These are phyloP conservation scores for Drosophila monieri DNA, from an alignment of 2,888 invertebrate genomes.

Conservation along the genomic window DNA sequence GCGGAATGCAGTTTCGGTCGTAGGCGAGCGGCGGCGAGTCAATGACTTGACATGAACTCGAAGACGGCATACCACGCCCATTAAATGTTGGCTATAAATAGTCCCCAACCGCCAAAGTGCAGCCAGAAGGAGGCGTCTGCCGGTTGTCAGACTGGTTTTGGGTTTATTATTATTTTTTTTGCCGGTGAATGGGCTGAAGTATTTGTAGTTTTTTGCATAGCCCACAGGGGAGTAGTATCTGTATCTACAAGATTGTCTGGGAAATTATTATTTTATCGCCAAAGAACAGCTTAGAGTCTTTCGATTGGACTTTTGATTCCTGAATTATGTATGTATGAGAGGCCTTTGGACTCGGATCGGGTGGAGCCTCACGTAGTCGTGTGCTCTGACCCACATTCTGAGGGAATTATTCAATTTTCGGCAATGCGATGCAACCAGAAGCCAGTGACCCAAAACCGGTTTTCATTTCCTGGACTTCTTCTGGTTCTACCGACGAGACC, in stretches of 20 bases:
- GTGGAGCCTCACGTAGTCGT: constrained; percentile 44
- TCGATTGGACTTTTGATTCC: constrained; percentile 17
- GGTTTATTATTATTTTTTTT: constrained; percentile 21
- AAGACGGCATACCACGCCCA: constrained; percentile 55
- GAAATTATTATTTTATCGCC: background rate
- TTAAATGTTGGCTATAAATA: constrained; percentile 64
- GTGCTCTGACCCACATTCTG: constrained; percentile 58
- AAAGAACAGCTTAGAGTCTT: background rate
- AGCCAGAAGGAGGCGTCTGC: constrained; percentile 2
- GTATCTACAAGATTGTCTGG: constrained; percentile 1
- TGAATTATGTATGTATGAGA: constrained; percentile 66
- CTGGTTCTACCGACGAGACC: constrained; percentile 18
- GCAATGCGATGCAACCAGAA: constrained; percentile 34
- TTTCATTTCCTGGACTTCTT: constrained; percentile 49
- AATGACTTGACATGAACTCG: constrained; percentile 72
- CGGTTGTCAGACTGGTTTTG: constrained; percentile 33
- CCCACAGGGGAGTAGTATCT: too few relatives aligned
- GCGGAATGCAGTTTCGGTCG: constrained; percentile 20
- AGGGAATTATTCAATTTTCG: constrained; percentile 64
- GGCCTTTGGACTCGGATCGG: constrained; percentile 13
- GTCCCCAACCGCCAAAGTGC: constrained; percentile 33
- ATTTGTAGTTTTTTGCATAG: background rate
- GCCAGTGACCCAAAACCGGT: constrained; percentile 23
- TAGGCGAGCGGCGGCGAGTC: constrained; percentile 54
- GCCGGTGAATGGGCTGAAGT: constrained; percentile 36